These are phyloP conservation scores for Mesorhabditis belari DNA, from an alignment of 2,888 invertebrate genomes.

Conservation along the genomic window DNA sequence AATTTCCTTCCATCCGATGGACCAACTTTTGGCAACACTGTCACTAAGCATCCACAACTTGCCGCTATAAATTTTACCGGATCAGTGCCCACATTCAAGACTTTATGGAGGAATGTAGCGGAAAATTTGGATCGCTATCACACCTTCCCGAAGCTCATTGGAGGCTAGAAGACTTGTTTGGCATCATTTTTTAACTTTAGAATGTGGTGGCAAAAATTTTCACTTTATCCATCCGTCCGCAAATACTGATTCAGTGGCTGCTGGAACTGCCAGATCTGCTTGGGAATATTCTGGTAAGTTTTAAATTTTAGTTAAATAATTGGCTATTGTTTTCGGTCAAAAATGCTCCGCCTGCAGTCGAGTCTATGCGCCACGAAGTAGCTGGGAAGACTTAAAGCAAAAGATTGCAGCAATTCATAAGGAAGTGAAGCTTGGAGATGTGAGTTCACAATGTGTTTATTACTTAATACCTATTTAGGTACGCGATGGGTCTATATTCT, in stretches of 20 bases:
- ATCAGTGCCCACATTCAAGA: slow-evolving; percentile 69
- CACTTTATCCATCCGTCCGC: slow-evolving; percentile 91
- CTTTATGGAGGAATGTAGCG: slow-evolving; percentile 85
- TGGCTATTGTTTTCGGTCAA: slow-evolving; percentile 66
- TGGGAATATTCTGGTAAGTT: slow-evolving; percentile 70
- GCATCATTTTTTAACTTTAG: slow-evolving; percentile 60
- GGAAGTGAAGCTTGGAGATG: slow-evolving; percentile 77
- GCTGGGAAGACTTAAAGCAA: slow-evolving; percentile 69
- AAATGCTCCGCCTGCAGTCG: slow-evolving; percentile 98
- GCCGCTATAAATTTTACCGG: slow-evolving; percentile 97
- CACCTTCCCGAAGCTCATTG: slow-evolving; percentile 83
- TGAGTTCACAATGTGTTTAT: slow-evolving; percentile 16
- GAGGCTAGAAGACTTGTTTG: slow-evolving; percentile 53
- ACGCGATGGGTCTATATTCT: slow-evolving; percentile 62
- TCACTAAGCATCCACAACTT: slow-evolving; percentile 75
- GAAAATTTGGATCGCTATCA: slow-evolving; percentile 74
- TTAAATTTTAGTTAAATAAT: background rate
- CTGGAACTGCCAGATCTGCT: slow-evolving; percentile 74
- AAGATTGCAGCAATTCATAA: slow-evolving; percentile 66
- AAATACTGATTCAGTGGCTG: slow-evolving; percentile 72
- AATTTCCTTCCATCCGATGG: slow-evolving; percentile 95
- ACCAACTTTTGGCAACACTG: slow-evolving; percentile 83
- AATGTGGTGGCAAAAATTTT: slow-evolving; percentile 98
- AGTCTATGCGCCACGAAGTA: slow-evolving; percentile 83
- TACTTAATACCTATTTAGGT: slow-evolving; percentile 23